Evolutionary conservation across 1,140 invertebrate genomes (phyloP), one percentile per base, ranked within the genome.

Genomic region (Samia ricini): DNA sequence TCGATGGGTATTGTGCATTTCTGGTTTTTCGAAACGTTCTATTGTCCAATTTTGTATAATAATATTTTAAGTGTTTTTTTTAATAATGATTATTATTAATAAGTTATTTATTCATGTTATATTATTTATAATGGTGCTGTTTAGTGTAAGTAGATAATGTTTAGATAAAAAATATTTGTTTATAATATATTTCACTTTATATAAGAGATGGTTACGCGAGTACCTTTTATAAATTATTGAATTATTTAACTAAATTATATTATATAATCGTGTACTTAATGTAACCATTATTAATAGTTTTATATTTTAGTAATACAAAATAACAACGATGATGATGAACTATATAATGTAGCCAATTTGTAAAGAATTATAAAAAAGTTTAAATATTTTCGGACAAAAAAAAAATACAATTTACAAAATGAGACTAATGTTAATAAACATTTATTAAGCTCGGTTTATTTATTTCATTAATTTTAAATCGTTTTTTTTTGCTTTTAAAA

Each of bases 1-100:
- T 89, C 84, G 87, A 89, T 84, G 87, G 87, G 87, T 86, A 83
- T 73, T 79, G 81, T 84, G 84, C 79, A 86, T 87, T 88, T 88
- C 74, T 76, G n/a, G 29, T 71, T 71, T 76, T 76, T 72, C 68
- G 71, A 52, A 68, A 61, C 67, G 70, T 84, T 75, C 75, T 72
- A 71, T 69, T 81, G 87, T 89, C 84, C 81, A 83, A 83, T 87
- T 86, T 87, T 88, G 83, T 88, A 85, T 72, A 84, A 83, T 82
- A 84, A 86, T 72, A 15, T 33, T 69, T 54, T 74, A 65, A 69
- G 63, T 60, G 66, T n/a, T n/a, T n/a, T n/a, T n/a, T n/a, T n/a
- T n/a, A n/a, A n/a, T n/a, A n/a, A n/a, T n/a, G n/a, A n/a, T n/a
- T n/a, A n/a, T 42, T 42, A 42, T 7, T 12, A 42, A 15, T 15